Evolutionary conservation across 2,888 invertebrate genomes (phyloP), one percentile per base, ranked within the genome.

Genomic region (Hypena proboscidalis): DNA sequence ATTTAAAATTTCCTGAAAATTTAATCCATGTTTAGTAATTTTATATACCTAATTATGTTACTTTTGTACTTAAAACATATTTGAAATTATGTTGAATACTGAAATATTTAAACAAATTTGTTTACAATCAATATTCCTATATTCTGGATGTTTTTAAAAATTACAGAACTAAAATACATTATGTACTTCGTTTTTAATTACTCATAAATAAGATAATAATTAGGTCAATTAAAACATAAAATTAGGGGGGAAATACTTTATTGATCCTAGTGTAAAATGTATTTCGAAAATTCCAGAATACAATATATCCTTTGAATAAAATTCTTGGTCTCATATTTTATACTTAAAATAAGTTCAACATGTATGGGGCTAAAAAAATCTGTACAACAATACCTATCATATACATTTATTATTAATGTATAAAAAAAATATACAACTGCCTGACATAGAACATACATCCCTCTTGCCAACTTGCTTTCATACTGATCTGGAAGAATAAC

Each of bases 231-330:
- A 76, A 79, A 83, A 79, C 70, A 2, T 69, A 65, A 62, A 57
- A 61, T 68, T 68, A 70, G 79, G 77, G 80, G 78, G 80, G 83
- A 85, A 88, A 87, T 89, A 89, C 82, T 90, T 90, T 89, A 90
- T 90, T 90, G 90, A 90, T 89, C 83, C 82, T 87, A 85, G 84
- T 87, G 88, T 90, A 90, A 90, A 90, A 85, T 80, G 81, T 85
- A 82, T 86, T 88, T 89, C 85, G 83, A 90, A 90, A 90, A 90
- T 86, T 85, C 83, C 85, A 83, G 77, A 87, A 85, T 90, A 89
- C 85, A 86, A 83, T 85, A 85, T 83, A 83, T 84, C 78, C 71
- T 82, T 84, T 86, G 74, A 85, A 87, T 85, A 86, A 85, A 85
- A 85, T 80, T 85, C 83, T 88, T 90, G 89, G 90, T 90, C 89